Base-by-base conservation (phyloP, 2,888 invertebrate species). In the Ceraclea dissimilis region DNA sequence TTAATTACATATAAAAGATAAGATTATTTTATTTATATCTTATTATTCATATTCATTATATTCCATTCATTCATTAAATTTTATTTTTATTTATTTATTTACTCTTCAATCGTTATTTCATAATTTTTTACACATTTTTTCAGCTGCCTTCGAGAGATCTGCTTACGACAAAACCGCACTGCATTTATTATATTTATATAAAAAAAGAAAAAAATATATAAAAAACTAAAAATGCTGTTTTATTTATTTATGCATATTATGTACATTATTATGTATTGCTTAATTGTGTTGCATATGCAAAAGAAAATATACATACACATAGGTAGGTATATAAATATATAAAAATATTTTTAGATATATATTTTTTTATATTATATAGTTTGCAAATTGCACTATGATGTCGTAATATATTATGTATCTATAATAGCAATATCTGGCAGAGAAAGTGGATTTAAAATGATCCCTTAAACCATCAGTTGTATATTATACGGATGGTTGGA, bases 141-240 rank as follows among this genome's bases (percentile, higher is more conserved):
- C 51, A 58, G 51, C 49, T 58, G 39, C 57, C 57, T 78, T 78
- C 78, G 78, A 78, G 78, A 78, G 78, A 78, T 78, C 78, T 72
- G 73, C 75, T 75, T 72, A 67, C 72, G 74, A 73, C 13, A 39
- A 39, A 71, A 69, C 72, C 71, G 72, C 70, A 69, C 68, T 71
- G 57, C 57, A 57, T 51, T 26, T 26, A 6, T 26, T 6, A 26
- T 26, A 26, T 26, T 26, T 54, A 31, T 51, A 53, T 20, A 52
- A 53, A 20, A 31, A 52, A 51, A 55, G 16, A 51, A 52, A 39
- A 39, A 39, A 39, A 39, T 39, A n/a, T n/a, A n/a, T 39, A 13
- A n/a, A n/a, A 13, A 5, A 16, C 13, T 39, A 8, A 4, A n/a
- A n/a, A 39, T 39, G 39, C 39, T 39, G 39, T 39, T 39, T 39